A percentile compares a stretch with the other conserved stretches of the same genome.
Evolutionary conservation across 2,888 invertebrate species (phyloP).

Genomic region (Drosophila imparisetae): DNA sequence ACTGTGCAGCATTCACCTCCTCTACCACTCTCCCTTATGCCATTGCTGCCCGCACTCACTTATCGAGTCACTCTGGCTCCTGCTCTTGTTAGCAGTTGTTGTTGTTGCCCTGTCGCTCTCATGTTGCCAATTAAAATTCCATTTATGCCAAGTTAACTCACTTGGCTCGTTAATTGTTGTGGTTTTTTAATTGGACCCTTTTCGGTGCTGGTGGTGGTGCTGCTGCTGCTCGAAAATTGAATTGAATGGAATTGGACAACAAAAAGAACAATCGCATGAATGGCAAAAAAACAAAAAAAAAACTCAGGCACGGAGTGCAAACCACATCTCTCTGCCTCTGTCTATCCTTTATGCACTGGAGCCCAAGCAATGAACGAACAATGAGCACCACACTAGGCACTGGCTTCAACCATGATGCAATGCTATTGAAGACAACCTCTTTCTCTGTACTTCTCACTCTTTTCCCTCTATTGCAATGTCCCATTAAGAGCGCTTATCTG

Average conservation of each 20-base stretch:
- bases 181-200: constrained; percentile 83
- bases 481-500: constrained; percentile 48
- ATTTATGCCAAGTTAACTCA: constrained; percentile 83
- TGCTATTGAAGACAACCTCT: constrained; percentile 30
- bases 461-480: constrained; percentile 23
- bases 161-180: constrained; percentile 83
- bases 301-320: constrained; percentile 13
- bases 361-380: constrained; percentile 4
- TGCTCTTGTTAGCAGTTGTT: constrained; percentile 46
- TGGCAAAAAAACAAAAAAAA: constrained; percentile 20
- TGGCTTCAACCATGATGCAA: constrained; percentile 20
- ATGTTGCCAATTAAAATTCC: constrained; percentile 83
- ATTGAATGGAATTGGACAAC: constrained; percentile 76
- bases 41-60: constrained; percentile 52
- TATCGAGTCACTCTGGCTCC: constrained; percentile 70
- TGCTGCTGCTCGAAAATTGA: constrained; percentile 56
- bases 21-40: constrained; percentile 3
- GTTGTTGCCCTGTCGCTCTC: constrained; percentile 51
- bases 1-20: constrained; percentile 7
- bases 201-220: constrained; percentile 46
- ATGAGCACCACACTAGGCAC: constrained; percentile 3
- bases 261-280: constrained; percentile 57
- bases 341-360: neutral
- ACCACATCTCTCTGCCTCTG: constrained; percentile 5
- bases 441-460: constrained; percentile 2